A percentile compares a stretch with the other conserved stretches of the same genome.
Evolutionary conservation across 1,140 invertebrate species (phyloP).

Genomic region (Coboldia fuscipes): DNA sequence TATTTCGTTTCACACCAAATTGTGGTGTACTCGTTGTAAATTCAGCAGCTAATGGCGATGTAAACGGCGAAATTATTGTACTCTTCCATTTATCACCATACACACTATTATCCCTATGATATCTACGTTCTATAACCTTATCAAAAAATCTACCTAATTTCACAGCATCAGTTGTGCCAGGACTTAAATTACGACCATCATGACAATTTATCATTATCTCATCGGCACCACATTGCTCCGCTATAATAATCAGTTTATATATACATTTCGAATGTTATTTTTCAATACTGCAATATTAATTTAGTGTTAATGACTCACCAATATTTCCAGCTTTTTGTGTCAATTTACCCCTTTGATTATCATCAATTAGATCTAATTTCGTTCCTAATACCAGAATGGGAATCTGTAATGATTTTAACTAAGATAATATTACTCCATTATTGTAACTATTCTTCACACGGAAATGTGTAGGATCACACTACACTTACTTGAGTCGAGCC

Average conservation of each 20-base stretch:
- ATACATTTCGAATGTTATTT: neutral
- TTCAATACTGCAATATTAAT: neutral
- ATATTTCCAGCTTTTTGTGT: slow-evolving; percentile 41
- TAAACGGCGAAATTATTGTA: no score
- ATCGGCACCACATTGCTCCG: slow-evolving; percentile 81
- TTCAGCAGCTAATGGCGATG: no score
- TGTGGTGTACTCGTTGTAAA: no score
- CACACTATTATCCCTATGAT: slow-evolving; percentile 27
- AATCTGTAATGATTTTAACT: slow-evolving; percentile 30
- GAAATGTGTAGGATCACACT: neutral
- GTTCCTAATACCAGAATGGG: slow-evolving; percentile 87
- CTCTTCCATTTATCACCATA: slow-evolving; percentile 24
- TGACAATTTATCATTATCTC: slow-evolving; percentile 77
- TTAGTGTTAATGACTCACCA: slow-evolving; percentile 6
- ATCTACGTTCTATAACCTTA: slow-evolving; percentile 60
- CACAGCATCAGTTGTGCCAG: slow-evolving; percentile 76
- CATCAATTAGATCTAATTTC: slow-evolving; percentile 66
- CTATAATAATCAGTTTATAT: slow-evolving; percentile 21
- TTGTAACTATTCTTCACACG: neutral
- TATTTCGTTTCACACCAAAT: no score
- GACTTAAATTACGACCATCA: slow-evolving; percentile 62
- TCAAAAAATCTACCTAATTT: slow-evolving; percentile 88
- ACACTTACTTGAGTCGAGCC: slow-evolving; percentile 41
- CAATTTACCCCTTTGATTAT: slow-evolving; percentile 36
- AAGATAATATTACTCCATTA: neutral